phyloP scores from a whole-genome alignment of 2,888 invertebrate species.

The Eudemis profundana region DNA sequence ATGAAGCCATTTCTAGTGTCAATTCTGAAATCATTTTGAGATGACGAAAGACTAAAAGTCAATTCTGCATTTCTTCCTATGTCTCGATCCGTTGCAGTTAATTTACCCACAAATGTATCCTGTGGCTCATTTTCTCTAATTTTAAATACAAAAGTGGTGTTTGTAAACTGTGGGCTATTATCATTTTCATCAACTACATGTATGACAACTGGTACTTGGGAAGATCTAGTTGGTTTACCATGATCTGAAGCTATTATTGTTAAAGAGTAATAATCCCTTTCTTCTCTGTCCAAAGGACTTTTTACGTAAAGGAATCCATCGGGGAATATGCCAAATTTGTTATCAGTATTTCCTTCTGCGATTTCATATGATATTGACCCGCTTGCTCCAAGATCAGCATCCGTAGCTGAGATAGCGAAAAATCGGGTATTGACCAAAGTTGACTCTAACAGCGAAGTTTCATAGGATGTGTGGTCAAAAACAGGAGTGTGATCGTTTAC shows the following conservation, averaged over 20 bases:
- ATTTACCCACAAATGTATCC: constrained; percentile 96
- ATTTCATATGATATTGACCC: constrained; percentile 93
- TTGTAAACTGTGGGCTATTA: constrained; percentile 96
- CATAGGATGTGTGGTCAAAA: constrained; percentile 96
- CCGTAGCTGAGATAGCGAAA: constrained; percentile 95
- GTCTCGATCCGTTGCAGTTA: constrained; percentile 95
- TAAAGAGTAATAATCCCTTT: constrained; percentile 95
- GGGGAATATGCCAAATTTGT: constrained; percentile 97
- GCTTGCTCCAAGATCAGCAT: constrained; percentile 93
- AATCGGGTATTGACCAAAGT: constrained; percentile 96
- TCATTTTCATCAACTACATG: constrained; percentile 98
- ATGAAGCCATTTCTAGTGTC: constrained; percentile 96
- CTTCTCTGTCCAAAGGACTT: constrained; percentile 94
- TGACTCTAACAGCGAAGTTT: constrained; percentile 95
- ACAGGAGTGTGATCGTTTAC: constrained; percentile 98
- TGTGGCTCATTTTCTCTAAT: constrained; percentile 95
- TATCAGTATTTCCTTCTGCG: constrained; percentile 93
- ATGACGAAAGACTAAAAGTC: constrained; percentile 90
- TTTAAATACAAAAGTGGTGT: constrained; percentile 95
- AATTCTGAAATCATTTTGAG: constrained; percentile 93
- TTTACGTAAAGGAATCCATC: constrained; percentile 96
- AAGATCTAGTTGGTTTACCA: constrained; percentile 91
- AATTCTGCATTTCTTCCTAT: constrained; percentile 96
- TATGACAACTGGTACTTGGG: constrained; percentile 95
- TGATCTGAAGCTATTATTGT: constrained; percentile 93